These are phyloP conservation scores for Bibio marci DNA, from an alignment of 2,888 invertebrate species.

Conservation along the genomic window DNA sequence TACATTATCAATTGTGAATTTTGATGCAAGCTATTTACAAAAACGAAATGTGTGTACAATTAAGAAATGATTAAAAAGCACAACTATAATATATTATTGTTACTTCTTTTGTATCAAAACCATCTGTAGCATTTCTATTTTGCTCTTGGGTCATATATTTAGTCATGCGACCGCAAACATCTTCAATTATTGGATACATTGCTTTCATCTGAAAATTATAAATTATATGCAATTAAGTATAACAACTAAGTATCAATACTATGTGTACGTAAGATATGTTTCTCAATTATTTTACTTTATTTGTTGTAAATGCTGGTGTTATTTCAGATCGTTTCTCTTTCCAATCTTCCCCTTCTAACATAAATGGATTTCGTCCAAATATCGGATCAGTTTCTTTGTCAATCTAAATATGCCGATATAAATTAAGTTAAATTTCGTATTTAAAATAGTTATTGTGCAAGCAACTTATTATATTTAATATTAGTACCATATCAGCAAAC, in stretches of 20 bases:
- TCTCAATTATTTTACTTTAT: conserved; percentile 22
- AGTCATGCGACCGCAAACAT: background rate
- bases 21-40: conserved; percentile 1
- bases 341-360: conserved; percentile 31
- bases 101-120: background rate
- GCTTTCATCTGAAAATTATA: background rate
- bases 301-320: conserved; percentile 32
- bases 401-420: background rate
- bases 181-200: background rate
- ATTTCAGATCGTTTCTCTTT: conserved; percentile 30
- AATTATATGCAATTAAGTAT: no score
- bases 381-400: background rate
- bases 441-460: background rate
- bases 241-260: no score
- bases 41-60: background rate
- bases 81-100: background rate
- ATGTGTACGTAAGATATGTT: conserved; percentile 1
- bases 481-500: conserved; percentile 1
- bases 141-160: background rate
- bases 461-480: background rate
- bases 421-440: background rate
- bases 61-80: background rate
- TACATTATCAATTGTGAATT: conserved; percentile 12
- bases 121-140: conserved; percentile 6
- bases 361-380: conserved; percentile 28